A percentile compares a stretch with the other conserved stretches of the same genome.
phyloP scores from a whole-genome alignment of 2,113 vertebrate genomes.

The Herpetotheres cachinnans region DNA sequence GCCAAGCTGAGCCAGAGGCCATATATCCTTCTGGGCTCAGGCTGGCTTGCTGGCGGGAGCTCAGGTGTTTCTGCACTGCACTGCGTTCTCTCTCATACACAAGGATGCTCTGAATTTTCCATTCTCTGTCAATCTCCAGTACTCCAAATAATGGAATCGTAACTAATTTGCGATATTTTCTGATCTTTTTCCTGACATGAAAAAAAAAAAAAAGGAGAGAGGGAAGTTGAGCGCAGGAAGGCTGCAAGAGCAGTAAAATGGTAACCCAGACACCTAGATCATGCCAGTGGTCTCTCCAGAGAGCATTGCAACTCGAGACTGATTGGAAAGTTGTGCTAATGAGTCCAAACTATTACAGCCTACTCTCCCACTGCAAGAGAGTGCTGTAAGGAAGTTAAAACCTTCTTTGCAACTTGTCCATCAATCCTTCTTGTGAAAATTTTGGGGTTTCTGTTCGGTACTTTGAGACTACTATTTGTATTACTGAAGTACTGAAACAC shows the following conservation, averaged over 20 bases:
- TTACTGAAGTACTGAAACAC: background rate
- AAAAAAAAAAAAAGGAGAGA: rapidly evolving
- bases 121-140: background rate
- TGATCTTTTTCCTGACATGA: background rate
- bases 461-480: background rate
- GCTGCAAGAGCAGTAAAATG: background rate
- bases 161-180: background rate
- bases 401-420: background rate
- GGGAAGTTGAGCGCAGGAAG: background rate
- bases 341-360: background rate
- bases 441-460: background rate
- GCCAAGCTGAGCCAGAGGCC: background rate
- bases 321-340: background rate
- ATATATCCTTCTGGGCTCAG: background rate
- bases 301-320: background rate
- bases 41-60: background rate
- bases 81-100: background rate
- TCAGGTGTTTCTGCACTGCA: rapidly evolving
- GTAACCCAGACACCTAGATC: background rate
- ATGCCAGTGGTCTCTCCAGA: background rate
- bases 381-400: background rate
- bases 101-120: background rate
- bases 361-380: background rate
- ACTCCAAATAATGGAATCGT: background rate
- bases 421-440: background rate